phyloP scores from a whole-genome alignment of 1,140 invertebrate genomes.

The Atta colombica region DNA sequence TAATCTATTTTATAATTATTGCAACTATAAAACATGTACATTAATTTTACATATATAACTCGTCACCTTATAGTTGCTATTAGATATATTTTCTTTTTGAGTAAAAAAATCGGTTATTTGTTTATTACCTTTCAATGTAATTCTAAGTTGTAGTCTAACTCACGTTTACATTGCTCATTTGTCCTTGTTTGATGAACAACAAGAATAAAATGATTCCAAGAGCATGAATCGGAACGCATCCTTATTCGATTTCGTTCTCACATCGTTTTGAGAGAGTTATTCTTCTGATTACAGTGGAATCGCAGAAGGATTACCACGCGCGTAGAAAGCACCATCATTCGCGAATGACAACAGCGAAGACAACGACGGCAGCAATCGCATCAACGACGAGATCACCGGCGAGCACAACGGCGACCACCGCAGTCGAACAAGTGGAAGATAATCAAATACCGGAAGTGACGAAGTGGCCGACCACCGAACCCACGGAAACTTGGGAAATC shows the following conservation, averaged over 20 bases:
- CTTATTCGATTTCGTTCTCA: not conserved
- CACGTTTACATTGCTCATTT: no score
- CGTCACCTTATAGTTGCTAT: no score
- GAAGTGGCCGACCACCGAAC: slow-evolving; percentile 80
- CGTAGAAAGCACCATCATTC: slow-evolving; percentile 86
- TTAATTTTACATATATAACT: no score
- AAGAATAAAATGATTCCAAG: no score
- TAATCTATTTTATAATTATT: no score
- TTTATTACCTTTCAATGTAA: no score
- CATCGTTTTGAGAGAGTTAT: not conserved
- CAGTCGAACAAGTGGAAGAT: slow-evolving; percentile 79
- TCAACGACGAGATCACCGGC: slow-evolving; percentile 80
- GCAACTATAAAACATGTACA: no score
- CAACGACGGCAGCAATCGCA: slow-evolving; percentile 67
- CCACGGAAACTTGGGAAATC: slow-evolving; percentile 81
- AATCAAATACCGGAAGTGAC: slow-evolving; percentile 85
- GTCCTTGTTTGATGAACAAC: no score
- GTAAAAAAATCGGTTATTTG: no score
- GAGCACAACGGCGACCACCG: slow-evolving; percentile 83
- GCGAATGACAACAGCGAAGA: slow-evolving; percentile 83
- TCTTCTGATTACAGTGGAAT: slow-evolving; percentile 90
- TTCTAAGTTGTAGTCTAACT: no score
- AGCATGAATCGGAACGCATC: no score
- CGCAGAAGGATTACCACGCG: slow-evolving; percentile 94
- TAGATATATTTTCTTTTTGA: no score